Percentiles rank a stretch among this genome's conserved stretches.
Conservation (phyloP, 2,888 invertebrate species). For the Busseola fusca region DNA sequence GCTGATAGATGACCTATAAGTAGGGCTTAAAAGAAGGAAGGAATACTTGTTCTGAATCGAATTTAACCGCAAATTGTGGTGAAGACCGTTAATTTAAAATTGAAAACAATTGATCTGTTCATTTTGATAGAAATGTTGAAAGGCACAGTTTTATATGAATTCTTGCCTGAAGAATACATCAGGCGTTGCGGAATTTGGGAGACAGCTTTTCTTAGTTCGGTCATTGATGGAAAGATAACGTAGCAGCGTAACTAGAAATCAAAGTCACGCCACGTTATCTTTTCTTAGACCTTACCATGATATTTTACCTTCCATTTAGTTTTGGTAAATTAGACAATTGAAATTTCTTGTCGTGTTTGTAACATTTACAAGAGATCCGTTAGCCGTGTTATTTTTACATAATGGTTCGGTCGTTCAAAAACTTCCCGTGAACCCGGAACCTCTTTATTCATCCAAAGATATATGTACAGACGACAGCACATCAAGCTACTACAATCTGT, state of each 20-base stretch:
- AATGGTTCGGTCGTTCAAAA: neutral
- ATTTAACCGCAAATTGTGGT: conserved; percentile 29
- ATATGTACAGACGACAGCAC: too few relatives aligned
- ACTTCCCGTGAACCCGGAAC: neutral
- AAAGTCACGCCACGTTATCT: neutral
- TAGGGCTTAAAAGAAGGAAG: neutral
- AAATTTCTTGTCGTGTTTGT: neutral
- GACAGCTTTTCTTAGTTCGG: neutral
- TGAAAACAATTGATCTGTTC: conserved; percentile 11
- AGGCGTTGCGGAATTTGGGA: neutral
- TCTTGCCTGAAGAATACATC: neutral
- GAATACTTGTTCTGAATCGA: neutral
- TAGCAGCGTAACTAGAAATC: neutral
- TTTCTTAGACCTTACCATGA: neutral
- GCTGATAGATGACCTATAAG: conserved; percentile 11
- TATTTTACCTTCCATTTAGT: neutral
- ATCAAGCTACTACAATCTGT: too few relatives aligned
- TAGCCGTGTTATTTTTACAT: neutral
- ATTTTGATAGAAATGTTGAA: neutral
- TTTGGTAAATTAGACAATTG: neutral
- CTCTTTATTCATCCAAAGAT: neutral
- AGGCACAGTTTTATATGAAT: neutral
- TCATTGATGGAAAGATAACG: neutral
- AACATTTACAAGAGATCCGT: neutral
- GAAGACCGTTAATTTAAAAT: conserved; percentile 41